These are phyloP conservation scores for Bubalus kerabau DNA, from an alignment of 2,113 vertebrate species.

Conservation along the genomic window DNA sequence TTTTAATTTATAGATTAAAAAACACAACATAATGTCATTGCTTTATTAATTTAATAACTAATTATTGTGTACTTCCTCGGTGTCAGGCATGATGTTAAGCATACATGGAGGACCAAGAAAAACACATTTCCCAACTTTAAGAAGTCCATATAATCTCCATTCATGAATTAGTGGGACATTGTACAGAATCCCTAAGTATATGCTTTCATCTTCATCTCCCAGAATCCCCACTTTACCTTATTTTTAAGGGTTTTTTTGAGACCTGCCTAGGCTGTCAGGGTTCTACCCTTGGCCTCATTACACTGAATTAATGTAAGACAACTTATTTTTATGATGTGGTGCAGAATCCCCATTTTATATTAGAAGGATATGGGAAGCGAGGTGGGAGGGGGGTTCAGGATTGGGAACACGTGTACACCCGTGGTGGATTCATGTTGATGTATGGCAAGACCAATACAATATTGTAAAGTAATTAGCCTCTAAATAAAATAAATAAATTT, in stretches of 20 bases:
- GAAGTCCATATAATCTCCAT: background rate
- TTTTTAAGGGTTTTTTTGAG: background rate
- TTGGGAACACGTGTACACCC: too few relatives aligned
- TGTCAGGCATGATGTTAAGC: background rate
- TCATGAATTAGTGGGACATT: background rate
- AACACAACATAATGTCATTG: background rate
- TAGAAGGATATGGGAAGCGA: background rate
- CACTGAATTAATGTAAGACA: constrained; percentile 33
- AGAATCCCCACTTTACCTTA: background rate
- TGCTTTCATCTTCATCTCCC: background rate
- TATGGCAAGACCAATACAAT: too few relatives aligned
- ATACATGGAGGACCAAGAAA: background rate
- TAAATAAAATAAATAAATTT: too few relatives aligned
- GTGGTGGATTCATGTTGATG: too few relatives aligned
- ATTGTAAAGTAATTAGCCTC: too few relatives aligned
- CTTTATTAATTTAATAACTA: background rate
- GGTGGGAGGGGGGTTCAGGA: too few relatives aligned
- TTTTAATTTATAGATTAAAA: background rate
- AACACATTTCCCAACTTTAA: background rate
- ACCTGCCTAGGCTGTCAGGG: background rate
- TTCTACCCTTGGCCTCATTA: background rate
- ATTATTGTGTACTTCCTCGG: background rate
- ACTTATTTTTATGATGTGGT: constrained; percentile 41
- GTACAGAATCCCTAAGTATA: background rate
- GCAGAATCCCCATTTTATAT: constrained; percentile 2